Base-by-base conservation (phyloP, 1,140 invertebrate genomes). In the Ectropis grisescens region DNA sequence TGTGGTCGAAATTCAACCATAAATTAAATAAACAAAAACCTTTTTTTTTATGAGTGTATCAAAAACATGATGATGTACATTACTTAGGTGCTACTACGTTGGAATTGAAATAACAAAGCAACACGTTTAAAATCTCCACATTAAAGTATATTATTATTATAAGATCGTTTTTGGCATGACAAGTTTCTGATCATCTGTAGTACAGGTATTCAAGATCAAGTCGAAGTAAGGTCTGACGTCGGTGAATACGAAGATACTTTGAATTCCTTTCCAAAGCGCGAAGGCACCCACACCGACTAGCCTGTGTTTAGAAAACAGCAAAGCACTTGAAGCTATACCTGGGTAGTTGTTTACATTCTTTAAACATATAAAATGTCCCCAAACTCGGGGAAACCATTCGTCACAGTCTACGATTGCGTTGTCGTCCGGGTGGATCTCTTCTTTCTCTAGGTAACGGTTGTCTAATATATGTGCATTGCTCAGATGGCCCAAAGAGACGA, bases 321-420 rank as follows among this genome's bases (percentile, higher is more conserved):
- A 15, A 7, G 37, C 31, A 2, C 47, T 41, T 2, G 37, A 41
- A 2, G 11, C 9, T 1, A 49, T 29, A 5, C 28, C 22, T n/a
- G 13, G 15, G 12, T 31, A 44, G 4, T 42, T 31, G 10, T 51
- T 29, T 2, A 37, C 14, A 14, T 51, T 51, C 8, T 13, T 10
- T 6, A 51, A 13, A 26, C 48, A 51, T 16, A 51, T 42, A 13
- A 51, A 46, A 7, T 33, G 8, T 1, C 42, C 48, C 48, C 48
- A 51, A 6, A 16, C 4, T 6, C 34, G 19, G 3, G 36, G 42
- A 1, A 51, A 22, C 11, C 29, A 51, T 33, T 46, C 36, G 1
- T 46, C 25, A 15, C 48, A 51, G 3, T 46, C 33, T 1, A 27
- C 29, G 2, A 33, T 6, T 30, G 28, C 27, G 25, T 35, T 32